Evolutionary conservation across 2,888 invertebrate genomes (phyloP).

Genomic region (Leucophora obtusa): DNA sequence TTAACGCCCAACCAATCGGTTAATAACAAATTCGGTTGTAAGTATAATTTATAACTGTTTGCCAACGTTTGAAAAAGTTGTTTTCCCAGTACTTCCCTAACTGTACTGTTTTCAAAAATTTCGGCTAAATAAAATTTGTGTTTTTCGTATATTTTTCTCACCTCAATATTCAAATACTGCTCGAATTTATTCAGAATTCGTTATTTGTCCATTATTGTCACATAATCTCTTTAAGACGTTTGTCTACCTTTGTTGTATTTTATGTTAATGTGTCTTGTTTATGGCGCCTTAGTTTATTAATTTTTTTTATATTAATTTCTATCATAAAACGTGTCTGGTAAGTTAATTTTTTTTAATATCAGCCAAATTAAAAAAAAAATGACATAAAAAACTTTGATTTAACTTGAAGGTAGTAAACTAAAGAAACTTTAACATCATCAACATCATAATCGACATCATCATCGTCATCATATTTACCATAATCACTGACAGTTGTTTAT

Average conservation of each 20-base stretch:
- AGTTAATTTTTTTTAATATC: conserved; percentile 28
- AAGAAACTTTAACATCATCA: neutral
- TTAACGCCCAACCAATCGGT: too few species aligned
- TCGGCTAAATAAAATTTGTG: neutral
- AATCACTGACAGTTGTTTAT: conserved; percentile 1
- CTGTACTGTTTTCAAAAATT: too few species aligned
- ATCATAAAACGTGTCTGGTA: conserved; percentile 40
- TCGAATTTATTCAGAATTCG: neutral
- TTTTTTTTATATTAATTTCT: conserved; percentile 12
- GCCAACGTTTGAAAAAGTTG: too few species aligned
- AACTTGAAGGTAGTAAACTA: neutral
- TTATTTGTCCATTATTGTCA: conserved; percentile 34
- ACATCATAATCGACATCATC: conserved; percentile 1
- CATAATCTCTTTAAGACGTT: conserved; percentile 26
- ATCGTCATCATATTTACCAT: neutral
- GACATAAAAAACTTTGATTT: conserved; percentile 4
- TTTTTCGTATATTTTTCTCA: neutral
- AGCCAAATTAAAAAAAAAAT: neutral
- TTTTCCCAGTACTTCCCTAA: too few species aligned
- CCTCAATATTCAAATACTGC: neutral
- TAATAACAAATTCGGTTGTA: too few species aligned
- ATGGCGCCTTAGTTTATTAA: conserved; percentile 49
- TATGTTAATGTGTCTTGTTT: conserved; percentile 41
- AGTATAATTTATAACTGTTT: too few species aligned
- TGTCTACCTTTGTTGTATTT: neutral